Conservation (phyloP, 2,888 invertebrate genomes). For the Thelaira solivaga region DNA sequence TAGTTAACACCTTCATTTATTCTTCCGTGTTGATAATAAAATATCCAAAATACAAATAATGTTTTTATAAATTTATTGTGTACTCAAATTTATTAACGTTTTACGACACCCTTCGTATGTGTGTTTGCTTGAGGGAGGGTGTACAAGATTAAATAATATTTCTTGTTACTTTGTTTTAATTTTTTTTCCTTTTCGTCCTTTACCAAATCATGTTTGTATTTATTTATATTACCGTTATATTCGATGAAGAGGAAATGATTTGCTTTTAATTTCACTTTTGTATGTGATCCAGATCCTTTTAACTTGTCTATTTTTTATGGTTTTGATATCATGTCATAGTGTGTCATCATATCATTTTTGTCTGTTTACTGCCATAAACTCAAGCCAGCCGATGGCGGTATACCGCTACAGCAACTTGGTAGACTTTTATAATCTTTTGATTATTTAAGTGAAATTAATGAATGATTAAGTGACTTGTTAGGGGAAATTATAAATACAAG, state of each 20-base stretch:
- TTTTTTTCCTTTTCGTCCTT: slow-evolving; percentile 29
- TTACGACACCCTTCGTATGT: no score
- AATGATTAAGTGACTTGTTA: slow-evolving; percentile 49
- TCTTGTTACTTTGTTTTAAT: not conserved
- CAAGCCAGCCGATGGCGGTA: not conserved
- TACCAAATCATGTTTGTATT: slow-evolving; percentile 53
- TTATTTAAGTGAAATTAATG: slow-evolving; percentile 66
- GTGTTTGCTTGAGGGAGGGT: not conserved
- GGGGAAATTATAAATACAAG: not conserved
- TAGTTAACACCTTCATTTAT: no score
- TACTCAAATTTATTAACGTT: no score
- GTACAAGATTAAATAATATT: not conserved
- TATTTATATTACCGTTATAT: slow-evolving; percentile 58
- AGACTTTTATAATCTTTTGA: slow-evolving; percentile 61
- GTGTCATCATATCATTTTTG: slow-evolving; percentile 62
- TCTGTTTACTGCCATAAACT: not conserved
- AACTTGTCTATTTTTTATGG: slow-evolving; percentile 43
- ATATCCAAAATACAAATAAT: no score
- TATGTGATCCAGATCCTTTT: slow-evolving; percentile 27
- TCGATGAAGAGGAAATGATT: slow-evolving; percentile 65
- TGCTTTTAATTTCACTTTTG: slow-evolving; percentile 52
- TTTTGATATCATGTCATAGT: slow-evolving; percentile 62
- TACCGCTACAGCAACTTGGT: slow-evolving; percentile 3
- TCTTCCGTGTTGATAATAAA: no score
- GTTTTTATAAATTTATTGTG: no score